phyloP scores from a whole-genome alignment of 92 coral and sea anemone species.

The Parazoanthus darwini region DNA sequence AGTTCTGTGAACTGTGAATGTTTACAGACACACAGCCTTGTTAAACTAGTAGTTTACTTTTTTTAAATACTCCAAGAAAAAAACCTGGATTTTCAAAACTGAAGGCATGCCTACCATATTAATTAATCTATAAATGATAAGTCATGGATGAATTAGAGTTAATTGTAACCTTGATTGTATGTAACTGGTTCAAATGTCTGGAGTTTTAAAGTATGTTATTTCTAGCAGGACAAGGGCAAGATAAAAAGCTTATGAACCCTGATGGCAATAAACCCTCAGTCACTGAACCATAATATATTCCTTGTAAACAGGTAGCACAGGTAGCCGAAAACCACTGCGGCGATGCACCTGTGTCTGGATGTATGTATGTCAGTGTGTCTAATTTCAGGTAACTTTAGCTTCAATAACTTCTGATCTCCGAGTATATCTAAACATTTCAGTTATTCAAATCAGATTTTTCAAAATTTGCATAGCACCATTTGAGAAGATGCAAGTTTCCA shows the following conservation, averaged over 20 bases:
- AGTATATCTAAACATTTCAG: neutral
- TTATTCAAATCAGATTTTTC: neutral
- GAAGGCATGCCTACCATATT: too few species aligned
- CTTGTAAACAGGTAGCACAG: slow-evolving; percentile 24
- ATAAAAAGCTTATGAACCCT: neutral
- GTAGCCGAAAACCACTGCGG: slow-evolving; percentile 27
- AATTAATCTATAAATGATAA: too few species aligned
- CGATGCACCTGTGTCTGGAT: slow-evolving; percentile 18
- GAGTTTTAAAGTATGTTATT: neutral
- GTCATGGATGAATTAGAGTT: too few species aligned
- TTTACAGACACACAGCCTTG: too few species aligned
- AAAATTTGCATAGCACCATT: neutral
- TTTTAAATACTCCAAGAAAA: too few species aligned
- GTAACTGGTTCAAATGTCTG: neutral
- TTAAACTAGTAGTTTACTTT: too few species aligned
- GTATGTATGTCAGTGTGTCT: slow-evolving; percentile 13
- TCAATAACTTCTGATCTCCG: neutral
- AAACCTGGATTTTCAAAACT: too few species aligned
- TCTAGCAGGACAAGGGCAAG: neutral
- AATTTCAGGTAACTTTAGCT: slow-evolving; percentile 5
- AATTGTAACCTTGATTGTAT: neutral
- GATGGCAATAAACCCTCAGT: neutral
- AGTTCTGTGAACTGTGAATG: neutral
- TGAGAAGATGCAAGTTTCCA: neutral
- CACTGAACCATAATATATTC: slow-evolving; percentile 12